phyloP scores from a whole-genome alignment of 2,888 invertebrate genomes.

The Linnaemya tessellans region DNA sequence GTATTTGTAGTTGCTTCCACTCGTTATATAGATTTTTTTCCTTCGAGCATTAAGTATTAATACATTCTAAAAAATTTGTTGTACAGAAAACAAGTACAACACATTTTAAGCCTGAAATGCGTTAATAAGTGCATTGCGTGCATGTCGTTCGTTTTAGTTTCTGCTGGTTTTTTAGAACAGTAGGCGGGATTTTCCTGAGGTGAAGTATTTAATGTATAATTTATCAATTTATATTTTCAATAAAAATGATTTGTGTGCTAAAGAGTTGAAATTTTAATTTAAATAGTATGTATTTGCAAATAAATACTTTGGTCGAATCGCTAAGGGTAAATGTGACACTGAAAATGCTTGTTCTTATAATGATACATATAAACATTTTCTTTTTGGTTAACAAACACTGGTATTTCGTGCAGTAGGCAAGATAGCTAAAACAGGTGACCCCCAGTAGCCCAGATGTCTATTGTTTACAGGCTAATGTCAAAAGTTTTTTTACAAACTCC shows the following conservation, averaged over 20 bases:
- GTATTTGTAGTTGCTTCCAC: constrained; percentile 39
- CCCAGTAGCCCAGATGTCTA: too few relatives aligned
- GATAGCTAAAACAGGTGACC: too few relatives aligned
- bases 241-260: constrained; percentile 69
- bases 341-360: constrained; percentile 10
- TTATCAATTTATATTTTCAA: constrained; percentile 70
- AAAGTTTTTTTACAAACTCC: too few relatives aligned
- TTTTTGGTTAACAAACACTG: constrained; percentile 11
- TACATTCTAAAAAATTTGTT: constrained; percentile 64
- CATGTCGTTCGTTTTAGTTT: constrained; percentile 42
- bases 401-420: not conserved
- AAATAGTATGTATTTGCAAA: constrained; percentile 48
- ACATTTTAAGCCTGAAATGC: constrained; percentile 41
- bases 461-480: too few relatives aligned
- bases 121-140: constrained; percentile 57
- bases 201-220: constrained; percentile 72
- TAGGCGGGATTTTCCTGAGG: constrained; percentile 73
- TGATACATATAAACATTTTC: not conserved
- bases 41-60: constrained; percentile 32
- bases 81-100: constrained; percentile 53
- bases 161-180: constrained; percentile 57
- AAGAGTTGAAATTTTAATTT: constrained; percentile 59
- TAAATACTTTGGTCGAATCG: constrained; percentile 28
- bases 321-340: constrained; percentile 40
- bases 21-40: not conserved